phyloP scores from a whole-genome alignment of 2,113 vertebrate species.

The Ctenomys sociabilis region DNA sequence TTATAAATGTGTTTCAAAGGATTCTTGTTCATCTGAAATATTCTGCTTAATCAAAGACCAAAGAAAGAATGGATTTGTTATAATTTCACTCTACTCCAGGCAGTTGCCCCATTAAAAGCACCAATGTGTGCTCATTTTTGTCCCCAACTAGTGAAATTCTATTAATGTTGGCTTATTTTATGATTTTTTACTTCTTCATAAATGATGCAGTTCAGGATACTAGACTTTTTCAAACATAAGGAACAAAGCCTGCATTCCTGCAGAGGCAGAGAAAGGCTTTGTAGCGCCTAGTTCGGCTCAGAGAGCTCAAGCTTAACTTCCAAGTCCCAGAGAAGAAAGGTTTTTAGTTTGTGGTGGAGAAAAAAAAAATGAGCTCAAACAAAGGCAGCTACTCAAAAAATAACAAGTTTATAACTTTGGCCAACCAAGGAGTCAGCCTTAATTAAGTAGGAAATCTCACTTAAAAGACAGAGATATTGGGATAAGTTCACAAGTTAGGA shows the following conservation, averaged over 20 bases:
- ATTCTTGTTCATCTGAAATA: neutral
- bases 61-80: neutral
- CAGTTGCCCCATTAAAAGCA: neutral
- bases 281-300: neutral
- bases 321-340: neutral
- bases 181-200: neutral
- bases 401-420: no score
- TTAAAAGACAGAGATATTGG: neutral
- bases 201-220: neutral
- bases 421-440: neutral
- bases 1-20: conserved; percentile 19
- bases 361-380: no score
- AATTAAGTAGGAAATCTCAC: neutral
- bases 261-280: neutral
- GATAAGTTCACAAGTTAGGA: neutral
- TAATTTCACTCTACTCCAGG: neutral
- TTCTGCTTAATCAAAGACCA: neutral
- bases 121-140: neutral
- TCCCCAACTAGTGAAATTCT: neutral
- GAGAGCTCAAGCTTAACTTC: neutral
- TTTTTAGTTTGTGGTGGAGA: no score
- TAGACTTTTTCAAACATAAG: neutral
- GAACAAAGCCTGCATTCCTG: neutral
- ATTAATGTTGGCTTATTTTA: neutral
- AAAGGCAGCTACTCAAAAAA: no score